phyloP scores from a whole-genome alignment of 2,888 invertebrate species.

The Labia minor region DNA sequence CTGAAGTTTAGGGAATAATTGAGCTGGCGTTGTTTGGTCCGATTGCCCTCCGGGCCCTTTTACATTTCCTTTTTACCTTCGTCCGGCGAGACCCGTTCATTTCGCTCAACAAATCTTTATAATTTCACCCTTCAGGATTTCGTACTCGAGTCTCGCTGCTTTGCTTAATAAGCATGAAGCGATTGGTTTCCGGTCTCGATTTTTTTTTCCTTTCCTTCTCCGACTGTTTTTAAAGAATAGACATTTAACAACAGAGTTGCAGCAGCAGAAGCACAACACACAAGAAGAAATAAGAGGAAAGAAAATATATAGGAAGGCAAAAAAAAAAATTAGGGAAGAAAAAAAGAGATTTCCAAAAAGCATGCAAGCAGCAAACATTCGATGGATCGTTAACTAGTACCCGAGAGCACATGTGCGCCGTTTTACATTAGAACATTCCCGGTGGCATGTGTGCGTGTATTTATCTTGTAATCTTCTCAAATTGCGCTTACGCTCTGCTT shows the following conservation, averaged over 20 bases:
- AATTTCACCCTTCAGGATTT: slow-evolving; percentile 13
- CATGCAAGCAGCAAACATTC: slow-evolving; percentile 1
- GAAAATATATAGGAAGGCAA: too few relatives aligned
- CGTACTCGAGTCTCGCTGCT: neutral
- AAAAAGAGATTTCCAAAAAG: neutral
- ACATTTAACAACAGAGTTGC: neutral
- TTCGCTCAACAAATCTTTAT: slow-evolving; percentile 7
- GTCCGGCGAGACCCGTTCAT: slow-evolving; percentile 13
- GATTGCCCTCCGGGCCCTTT: neutral
- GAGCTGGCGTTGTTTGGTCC: neutral
- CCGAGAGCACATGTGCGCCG: slow-evolving; percentile 1
- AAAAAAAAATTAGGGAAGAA: neutral
- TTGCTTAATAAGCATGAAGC: slow-evolving; percentile 13
- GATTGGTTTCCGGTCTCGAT: neutral
- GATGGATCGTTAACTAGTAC: neutral
- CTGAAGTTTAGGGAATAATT: neutral
- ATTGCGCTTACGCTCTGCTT: slow-evolving; percentile 8
- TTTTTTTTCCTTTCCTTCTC: neutral
- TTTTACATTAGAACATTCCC: neutral
- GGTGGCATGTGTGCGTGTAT: neutral
- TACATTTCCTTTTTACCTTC: neutral
- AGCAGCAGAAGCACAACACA: too few relatives aligned
- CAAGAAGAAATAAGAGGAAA: too few relatives aligned
- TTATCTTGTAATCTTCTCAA: slow-evolving; percentile 13
- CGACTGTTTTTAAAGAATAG: neutral